Evolutionary conservation across 1,140 invertebrate genomes (phyloP), one percentile per base, ranked within the genome.

Genomic region (Neodiprion fabricii): DNA sequence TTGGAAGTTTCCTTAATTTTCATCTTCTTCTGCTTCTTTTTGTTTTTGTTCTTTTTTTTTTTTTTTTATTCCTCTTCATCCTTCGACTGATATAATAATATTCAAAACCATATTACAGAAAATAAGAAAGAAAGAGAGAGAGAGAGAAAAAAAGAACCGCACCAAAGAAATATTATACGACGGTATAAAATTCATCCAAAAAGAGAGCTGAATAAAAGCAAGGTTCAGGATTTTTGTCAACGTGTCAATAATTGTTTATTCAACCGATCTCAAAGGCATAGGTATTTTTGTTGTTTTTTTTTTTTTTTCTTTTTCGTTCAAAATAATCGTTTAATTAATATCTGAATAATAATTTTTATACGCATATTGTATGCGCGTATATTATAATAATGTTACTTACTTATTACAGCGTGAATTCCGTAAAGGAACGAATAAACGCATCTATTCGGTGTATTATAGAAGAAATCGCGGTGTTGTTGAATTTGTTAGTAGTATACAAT

Each of bases 191-290:
- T 40, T 40, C 28, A 40, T 40, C 28, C 5, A 40, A 40, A 1
- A 5, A 40, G 1, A 40, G 7, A 8, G 8, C n/a, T 61, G 53
- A 61, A 8, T 1, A 61, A 14, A 12, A 11, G 53, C 11, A 61
- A 14, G 4, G 4, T 61, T 47, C 40, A 23, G 4, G 12, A 14
- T 23, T 69, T 69, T 69, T 69, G 67, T 69, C 67, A 69, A 69
- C 67, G 67, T 69, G 67, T 69, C 67, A 69, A 69, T 69, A 69
- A 40, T 69, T 21, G 67, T 69, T 69, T 69, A 69, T 69, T 69
- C 67, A 47, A 69, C 67, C 23, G 67, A 69, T 69, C 1, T 69
- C 67, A 21, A 69, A 69, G 67, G 67, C 67, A 69, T 69, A 17
- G 3, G 14, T 21, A 21, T 17, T 61, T 61, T 14, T 14, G 11